These are phyloP conservation scores for Lytechinus pictus DNA, from an alignment of 35 echinoderm and acorn worm species.

Conservation along the genomic window DNA sequence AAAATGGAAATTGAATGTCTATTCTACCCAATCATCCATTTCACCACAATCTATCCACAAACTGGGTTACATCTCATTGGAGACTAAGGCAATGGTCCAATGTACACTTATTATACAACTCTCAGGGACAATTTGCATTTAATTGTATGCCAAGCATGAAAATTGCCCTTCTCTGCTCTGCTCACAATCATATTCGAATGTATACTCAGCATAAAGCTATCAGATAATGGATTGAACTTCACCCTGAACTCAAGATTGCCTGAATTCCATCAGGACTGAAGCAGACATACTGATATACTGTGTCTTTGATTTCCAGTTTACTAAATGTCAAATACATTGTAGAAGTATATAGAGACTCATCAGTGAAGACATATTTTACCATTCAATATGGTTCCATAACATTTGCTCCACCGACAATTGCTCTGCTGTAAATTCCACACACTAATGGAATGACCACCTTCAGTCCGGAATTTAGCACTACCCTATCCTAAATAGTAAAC, in stretches of 20 bases:
- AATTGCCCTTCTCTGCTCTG: neutral
- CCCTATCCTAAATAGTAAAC: too few relatives aligned
- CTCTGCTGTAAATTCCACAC: too few relatives aligned
- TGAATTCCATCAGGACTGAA: neutral
- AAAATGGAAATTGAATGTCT: conserved; percentile 13
- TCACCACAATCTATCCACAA: neutral
- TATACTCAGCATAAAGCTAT: neutral
- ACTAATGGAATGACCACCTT: too few relatives aligned
- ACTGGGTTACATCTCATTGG: neutral
- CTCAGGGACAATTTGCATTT: neutral
- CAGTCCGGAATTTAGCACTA: too few relatives aligned
- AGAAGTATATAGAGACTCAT: too few relatives aligned
- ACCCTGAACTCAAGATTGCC: neutral
- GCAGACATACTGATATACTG: neutral
- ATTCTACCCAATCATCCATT: neutral
- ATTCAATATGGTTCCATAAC: too few relatives aligned
- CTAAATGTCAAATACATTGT: too few relatives aligned
- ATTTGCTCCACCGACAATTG: too few relatives aligned
- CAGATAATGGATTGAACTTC: conserved; percentile 11
- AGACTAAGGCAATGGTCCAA: neutral
- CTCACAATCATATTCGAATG: neutral
- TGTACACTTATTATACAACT: neutral
- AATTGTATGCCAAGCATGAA: conserved; percentile 2
- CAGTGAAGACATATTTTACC: too few relatives aligned
- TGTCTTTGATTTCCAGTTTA: neutral